Evolutionary conservation across 2,888 invertebrate species (phyloP).

Genomic region (Odontocolon sp.): DNA sequence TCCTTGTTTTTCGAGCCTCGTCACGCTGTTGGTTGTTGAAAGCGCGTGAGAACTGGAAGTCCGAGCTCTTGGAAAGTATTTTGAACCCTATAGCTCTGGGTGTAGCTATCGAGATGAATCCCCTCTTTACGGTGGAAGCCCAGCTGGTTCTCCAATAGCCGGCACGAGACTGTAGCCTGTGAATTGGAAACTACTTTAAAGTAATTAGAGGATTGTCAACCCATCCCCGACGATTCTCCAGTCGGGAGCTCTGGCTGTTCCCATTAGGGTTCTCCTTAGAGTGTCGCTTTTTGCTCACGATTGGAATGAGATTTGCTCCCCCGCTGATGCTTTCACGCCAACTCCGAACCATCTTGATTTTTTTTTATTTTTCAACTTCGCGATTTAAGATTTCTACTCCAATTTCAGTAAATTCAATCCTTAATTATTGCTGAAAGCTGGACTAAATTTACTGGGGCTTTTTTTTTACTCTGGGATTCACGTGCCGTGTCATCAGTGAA

Average conservation of each 20-base stretch:
- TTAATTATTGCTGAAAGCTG: too few relatives aligned
- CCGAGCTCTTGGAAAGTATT: slow-evolving; percentile 41
- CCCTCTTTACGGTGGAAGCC: slow-evolving; percentile 32
- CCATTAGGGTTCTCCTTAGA: slow-evolving; percentile 75
- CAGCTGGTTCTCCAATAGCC: slow-evolving; percentile 28
- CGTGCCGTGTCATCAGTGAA: slow-evolving; percentile 53
- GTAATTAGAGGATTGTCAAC: slow-evolving; percentile 79
- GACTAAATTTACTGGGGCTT: neutral
- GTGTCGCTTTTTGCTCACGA: slow-evolving; percentile 59
- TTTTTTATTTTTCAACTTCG: slow-evolving; percentile 4
- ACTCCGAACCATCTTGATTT: slow-evolving; percentile 20
- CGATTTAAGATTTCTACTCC: too few relatives aligned
- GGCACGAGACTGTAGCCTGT: slow-evolving; percentile 33
- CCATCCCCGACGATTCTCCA: slow-evolving; percentile 63
- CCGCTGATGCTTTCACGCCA: slow-evolving; percentile 59
- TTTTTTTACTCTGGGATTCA: slow-evolving; percentile 66
- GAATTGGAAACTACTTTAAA: slow-evolving; percentile 79
- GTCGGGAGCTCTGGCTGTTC: slow-evolving; percentile 69
- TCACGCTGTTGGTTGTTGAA: neutral
- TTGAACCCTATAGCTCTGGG: neutral
- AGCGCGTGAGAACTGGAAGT: slow-evolving; percentile 29
- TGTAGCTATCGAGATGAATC: neutral
- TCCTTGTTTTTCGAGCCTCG: slow-evolving; percentile 31
- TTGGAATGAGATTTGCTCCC: slow-evolving; percentile 64
- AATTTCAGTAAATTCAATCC: too few relatives aligned